Evolutionary conservation across 2,797 vertebrate species (phyloP), one percentile per base, ranked within the genome.

Genomic region (Miichthys miiuy): DNA sequence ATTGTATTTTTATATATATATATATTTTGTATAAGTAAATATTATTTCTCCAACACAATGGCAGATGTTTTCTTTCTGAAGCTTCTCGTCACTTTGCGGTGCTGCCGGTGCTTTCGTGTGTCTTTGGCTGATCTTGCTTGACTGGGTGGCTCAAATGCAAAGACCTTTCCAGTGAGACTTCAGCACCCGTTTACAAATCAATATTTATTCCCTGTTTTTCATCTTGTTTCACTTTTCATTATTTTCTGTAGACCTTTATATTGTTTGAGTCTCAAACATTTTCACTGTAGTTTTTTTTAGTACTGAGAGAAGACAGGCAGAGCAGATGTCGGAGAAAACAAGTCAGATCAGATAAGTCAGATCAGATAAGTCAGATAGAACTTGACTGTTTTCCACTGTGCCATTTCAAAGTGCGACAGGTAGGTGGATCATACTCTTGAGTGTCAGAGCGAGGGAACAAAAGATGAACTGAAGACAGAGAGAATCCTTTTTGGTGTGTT

Each of bases 401-500:
- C 12, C 50, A 34, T 42, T 50, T 72, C 76, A 17, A 41, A 25
- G 41, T 61, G 20, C 55, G 68, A 38, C 71, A 83, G 85, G 78
- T 80, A 79, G 73, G 80, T 76, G 78, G 72, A 68, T 68, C 55
- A 65, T 55, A 80, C 72, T 70, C 64, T 34, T 27, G 51, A 69
- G 51, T 74, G 56, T 75, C 57, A 68, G 55, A 75, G 30, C 70
- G 68, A 79, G 77, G 78, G 56, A 77, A 27, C 82, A 74, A 83
- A 74, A 64, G 50, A 73, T 79, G 0, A 68, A 77, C 56, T 84
- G 79, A 86, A 78, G 74, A 86, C 46, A 74, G 70, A 85, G 81
- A 86, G 82, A 89, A 80, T 92, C 95, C 96, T 90, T 96, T 96
- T 95, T 96, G 86, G 95, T 96, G 93, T 96, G 87, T 96, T 95